phyloP scores from a whole-genome alignment of 2,797 vertebrate species.

The Tiaroga cobitis region DNA sequence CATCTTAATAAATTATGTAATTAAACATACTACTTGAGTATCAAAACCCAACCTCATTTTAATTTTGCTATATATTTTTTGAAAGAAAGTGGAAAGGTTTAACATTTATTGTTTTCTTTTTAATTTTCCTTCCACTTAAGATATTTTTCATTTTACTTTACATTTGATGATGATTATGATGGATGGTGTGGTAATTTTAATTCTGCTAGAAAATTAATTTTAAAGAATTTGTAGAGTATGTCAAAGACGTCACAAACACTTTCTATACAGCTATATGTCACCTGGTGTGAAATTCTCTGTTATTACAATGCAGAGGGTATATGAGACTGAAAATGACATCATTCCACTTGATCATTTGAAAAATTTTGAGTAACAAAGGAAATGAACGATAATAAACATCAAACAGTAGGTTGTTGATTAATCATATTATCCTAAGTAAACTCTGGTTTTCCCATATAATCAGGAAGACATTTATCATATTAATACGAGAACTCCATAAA shows the following conservation, averaged over 20 bases:
- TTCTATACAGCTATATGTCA: neutral
- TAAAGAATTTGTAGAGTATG: no score
- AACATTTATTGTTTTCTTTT: no score
- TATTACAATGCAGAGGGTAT: neutral
- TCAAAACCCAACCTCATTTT: neutral
- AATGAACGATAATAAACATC: constrained; percentile 63
- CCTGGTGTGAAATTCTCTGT: neutral
- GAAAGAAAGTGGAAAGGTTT: neutral
- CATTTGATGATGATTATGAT: neutral
- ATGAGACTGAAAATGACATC: neutral
- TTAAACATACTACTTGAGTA: neutral
- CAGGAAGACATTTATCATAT: constrained; percentile 77
- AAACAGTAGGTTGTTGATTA: constrained; percentile 65
- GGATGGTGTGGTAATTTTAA: neutral
- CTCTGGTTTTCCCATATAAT: constrained; percentile 61
- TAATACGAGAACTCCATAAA: constrained; percentile 67
- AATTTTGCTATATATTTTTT: neutral
- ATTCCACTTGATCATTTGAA: constrained; percentile 45
- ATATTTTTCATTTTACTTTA: neutral
- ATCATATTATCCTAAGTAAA: constrained; percentile 53
- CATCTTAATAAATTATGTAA: neutral
- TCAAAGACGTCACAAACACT: neutral
- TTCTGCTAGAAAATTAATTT: neutral
- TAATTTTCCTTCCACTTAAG: neutral
- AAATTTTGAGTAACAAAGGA: constrained; percentile 64